These are phyloP conservation scores for Cyrtorhinus lividipennis DNA, from an alignment of 1,140 invertebrate species.

Conservation along the genomic window DNA sequence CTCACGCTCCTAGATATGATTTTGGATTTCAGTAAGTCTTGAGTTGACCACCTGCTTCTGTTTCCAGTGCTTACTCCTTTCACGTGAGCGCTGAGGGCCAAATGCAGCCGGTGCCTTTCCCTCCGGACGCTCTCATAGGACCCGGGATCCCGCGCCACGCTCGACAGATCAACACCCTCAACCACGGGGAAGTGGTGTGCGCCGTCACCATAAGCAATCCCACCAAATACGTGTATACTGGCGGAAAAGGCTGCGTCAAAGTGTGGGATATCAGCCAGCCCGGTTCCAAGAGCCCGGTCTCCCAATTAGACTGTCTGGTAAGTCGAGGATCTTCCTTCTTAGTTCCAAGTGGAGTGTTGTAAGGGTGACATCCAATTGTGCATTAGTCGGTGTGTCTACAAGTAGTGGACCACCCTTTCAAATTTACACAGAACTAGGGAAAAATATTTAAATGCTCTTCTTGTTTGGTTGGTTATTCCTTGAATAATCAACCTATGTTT, in stretches of 20 bases:
- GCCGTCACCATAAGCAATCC: conserved; percentile 74
- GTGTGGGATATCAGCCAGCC: conserved; percentile 66
- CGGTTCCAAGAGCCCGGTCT: conserved; percentile 54
- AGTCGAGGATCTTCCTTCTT: conserved; percentile 22
- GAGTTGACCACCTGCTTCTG: no score
- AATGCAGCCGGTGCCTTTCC: conserved; percentile 67
- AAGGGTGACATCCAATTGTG: no score
- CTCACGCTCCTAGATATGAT: no score
- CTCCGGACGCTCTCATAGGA: conserved; percentile 74
- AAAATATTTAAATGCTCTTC: no score
- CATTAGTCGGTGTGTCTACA: no score
- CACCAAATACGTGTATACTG: conserved; percentile 68
- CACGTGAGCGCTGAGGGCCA: conserved; percentile 53
- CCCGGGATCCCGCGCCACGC: conserved; percentile 76
- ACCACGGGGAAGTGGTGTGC: conserved; percentile 74
- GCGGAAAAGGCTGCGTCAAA: conserved; percentile 82
- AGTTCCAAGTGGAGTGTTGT: no score
- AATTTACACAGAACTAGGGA: no score
- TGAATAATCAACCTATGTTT: no score
- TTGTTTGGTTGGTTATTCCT: no score
- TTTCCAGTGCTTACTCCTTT: conserved; percentile 54
- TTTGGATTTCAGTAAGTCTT: no score
- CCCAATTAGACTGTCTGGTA: conserved; percentile 65
- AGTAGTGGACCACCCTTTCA: no score
- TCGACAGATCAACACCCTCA: conserved; percentile 57